Evolutionary conservation across 2,797 vertebrate genomes (phyloP).

Genomic region (Echeneis naucrates): DNA sequence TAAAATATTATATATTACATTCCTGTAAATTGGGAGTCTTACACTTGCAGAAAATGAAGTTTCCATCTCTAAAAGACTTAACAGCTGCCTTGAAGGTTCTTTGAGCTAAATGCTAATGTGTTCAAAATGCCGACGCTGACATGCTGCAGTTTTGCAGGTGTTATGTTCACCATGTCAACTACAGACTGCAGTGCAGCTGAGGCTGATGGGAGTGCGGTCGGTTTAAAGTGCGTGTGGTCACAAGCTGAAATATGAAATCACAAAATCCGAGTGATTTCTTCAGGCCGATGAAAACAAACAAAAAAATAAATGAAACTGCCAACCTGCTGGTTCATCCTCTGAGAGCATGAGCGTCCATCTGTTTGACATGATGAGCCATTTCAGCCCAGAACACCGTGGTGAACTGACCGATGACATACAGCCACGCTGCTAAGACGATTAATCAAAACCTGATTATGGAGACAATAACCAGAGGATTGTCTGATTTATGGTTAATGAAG

Average conservation of each 20-base stretch:
- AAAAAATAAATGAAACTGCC: neutral
- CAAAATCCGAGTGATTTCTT: neutral
- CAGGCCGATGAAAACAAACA: too few species aligned
- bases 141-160: neutral
- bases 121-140: neutral
- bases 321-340: neutral
- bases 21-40: neutral
- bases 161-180: neutral
- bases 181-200: neutral
- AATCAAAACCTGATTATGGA: neutral
- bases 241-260: neutral
- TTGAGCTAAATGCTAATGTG: neutral
- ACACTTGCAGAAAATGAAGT: neutral
- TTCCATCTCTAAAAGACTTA: neutral
- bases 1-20: neutral
- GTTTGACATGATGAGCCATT: neutral
- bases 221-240: neutral
- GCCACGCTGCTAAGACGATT: neutral
- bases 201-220: neutral
- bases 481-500: conserved; percentile 3
- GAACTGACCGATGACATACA: neutral
- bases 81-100: too few species aligned
- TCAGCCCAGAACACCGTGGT: neutral
- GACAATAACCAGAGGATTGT: neutral
- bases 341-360: neutral